phyloP scores from a whole-genome alignment of 2,888 invertebrate genomes.

The Pollenia amentaria region DNA sequence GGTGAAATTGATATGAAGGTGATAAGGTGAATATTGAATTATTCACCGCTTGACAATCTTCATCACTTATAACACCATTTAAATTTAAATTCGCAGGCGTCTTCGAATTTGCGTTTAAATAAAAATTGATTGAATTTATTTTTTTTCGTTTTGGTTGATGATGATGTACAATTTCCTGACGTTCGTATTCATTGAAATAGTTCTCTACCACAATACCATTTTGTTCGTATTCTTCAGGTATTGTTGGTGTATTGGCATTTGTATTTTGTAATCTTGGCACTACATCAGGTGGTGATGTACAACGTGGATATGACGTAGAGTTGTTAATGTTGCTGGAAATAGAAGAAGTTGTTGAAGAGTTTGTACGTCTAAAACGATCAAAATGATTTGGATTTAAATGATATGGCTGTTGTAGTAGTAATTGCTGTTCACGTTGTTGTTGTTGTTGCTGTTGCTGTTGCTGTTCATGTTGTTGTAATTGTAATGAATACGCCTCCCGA shows the following conservation, averaged over 20 bases:
- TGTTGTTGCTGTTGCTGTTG: constrained; percentile 75
- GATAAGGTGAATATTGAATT: constrained; percentile 53
- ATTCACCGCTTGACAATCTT: constrained; percentile 24
- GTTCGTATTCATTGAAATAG: constrained; percentile 84
- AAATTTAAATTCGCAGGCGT: constrained; percentile 72
- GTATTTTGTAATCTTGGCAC: constrained; percentile 82
- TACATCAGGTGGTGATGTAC: constrained; percentile 83
- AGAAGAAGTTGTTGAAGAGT: constrained; percentile 72
- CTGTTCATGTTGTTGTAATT: constrained; percentile 57
- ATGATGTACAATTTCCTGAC: constrained; percentile 84
- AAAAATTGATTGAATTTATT: constrained; percentile 43
- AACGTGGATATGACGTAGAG: constrained; percentile 78
- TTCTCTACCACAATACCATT: constrained; percentile 83
- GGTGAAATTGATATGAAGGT: constrained; percentile 25
- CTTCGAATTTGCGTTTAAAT: constrained; percentile 33
- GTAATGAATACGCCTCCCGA: constrained; percentile 57
- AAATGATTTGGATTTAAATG: constrained; percentile 76
- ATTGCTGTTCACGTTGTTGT: constrained; percentile 76
- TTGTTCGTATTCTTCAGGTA: constrained; percentile 66
- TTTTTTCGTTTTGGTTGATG: constrained; percentile 73
- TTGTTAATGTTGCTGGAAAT: constrained; percentile 68
- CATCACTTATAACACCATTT: constrained; percentile 18
- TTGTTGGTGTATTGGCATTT: constrained; percentile 68
- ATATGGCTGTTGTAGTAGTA: constrained; percentile 76
- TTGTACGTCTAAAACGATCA: constrained; percentile 66